Evolutionary conservation across 2,113 vertebrate genomes (phyloP), one percentile per base, ranked within the genome.

Genomic region (Halcyon malimbica): DNA sequence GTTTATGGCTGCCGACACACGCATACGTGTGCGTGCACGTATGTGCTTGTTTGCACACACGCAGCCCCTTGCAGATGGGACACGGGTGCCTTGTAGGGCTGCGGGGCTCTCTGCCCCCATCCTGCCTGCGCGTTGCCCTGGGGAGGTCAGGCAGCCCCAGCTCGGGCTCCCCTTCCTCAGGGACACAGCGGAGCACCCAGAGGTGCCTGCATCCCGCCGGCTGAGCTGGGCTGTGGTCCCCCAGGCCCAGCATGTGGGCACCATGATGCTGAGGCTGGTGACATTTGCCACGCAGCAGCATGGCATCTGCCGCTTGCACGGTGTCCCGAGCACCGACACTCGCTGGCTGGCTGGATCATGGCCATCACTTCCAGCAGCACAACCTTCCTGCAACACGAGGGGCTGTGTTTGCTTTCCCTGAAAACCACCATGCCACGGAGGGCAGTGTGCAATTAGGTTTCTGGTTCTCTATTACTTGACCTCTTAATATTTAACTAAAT

Each of bases 401-500:
- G 79, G 68, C 65, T 5, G 6, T 16, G 39, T 84, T 90, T 84
- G 77, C 79, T 85, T 39, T 68, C 5, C 1, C 62, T 4, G 10
- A 70, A 91, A 96, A 31, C 65, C 53, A 13, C 79, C 11, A 16
- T 33, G 87, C 79, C 37, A 26, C 1, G 31, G 83, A 89, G 73
- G 90, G 83, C 83, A 95, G 64, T 6, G 0, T 65, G 42, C 81
- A 89, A 39, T 83, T 83, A 48, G 50, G 56, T 76, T 89, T 89
- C 75, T 94, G 57, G 50, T 82, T 70, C 89, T 82, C 53, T 51
- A 10, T 89, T 87, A 75, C 60, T 70, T 41, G 69, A 73, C 59
- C 53, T 94, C 46, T 94, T 88, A 96, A 97, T 96, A 71, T 95
- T 96, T 97, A 97, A 97, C 95, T 64, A 76, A 91, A 64, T 48